These are phyloP conservation scores for Ptilonorhynchus violaceus DNA, from an alignment of 2,113 vertebrate genomes.

Conservation along the genomic window DNA sequence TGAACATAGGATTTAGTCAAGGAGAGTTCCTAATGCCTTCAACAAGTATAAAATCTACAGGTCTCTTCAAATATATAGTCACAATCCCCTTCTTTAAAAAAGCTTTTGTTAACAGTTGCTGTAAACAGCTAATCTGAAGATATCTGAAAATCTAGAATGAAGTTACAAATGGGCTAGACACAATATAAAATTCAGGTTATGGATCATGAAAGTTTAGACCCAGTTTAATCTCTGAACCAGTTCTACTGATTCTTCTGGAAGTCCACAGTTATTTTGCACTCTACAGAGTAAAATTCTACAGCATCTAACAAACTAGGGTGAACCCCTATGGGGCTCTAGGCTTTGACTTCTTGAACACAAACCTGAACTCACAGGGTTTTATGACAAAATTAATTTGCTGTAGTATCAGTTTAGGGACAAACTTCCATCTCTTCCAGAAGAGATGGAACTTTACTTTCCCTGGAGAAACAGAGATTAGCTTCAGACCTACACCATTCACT, in stretches of 20 bases:
- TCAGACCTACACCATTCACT: background rate
- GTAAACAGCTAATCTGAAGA: background rate
- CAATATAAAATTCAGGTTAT: background rate
- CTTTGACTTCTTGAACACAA: background rate
- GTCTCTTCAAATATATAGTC: background rate
- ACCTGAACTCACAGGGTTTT: background rate
- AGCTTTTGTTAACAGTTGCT: background rate
- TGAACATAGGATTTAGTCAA: background rate
- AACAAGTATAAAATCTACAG: background rate
- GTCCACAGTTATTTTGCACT: background rate
- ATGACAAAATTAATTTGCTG: background rate
- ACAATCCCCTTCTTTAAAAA: background rate
- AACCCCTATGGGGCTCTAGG: background rate
- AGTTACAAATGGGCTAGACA: background rate
- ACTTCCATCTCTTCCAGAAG: background rate
- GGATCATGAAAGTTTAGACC: background rate
- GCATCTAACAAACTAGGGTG: background rate
- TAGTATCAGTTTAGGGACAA: background rate
- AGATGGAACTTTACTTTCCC: background rate
- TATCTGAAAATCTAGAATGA: background rate
- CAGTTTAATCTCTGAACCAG: background rate
- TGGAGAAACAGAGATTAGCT: background rate
- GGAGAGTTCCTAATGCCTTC: background rate
- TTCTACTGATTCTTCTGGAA: background rate
- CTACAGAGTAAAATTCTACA: background rate